Evolutionary conservation across 2,888 invertebrate species (phyloP).

Genomic region (Torymus aiolomorphi): DNA sequence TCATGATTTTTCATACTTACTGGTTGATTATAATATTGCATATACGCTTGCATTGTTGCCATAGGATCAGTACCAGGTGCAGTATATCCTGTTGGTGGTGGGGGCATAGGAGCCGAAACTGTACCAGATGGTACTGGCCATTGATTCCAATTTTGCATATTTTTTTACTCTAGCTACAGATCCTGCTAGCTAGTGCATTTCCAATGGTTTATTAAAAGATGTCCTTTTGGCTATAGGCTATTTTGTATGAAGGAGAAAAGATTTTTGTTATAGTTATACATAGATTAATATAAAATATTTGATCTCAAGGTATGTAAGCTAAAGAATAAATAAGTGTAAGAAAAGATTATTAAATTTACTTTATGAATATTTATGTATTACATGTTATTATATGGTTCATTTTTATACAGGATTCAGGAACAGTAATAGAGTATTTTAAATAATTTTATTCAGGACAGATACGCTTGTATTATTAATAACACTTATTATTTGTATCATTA

Average conservation of each 20-base stretch:
- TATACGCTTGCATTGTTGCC: conserved; percentile 73
- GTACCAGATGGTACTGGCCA: conserved; percentile 73
- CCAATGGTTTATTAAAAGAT: conserved; percentile 68
- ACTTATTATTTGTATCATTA: too few relatives aligned
- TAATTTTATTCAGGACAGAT: too few relatives aligned
- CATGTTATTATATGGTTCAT: too few relatives aligned
- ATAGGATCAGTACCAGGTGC: conserved; percentile 72
- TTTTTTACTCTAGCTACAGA: conserved; percentile 60
- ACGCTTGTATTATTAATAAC: too few relatives aligned
- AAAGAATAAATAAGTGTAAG: conserved; percentile 27
- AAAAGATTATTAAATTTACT: conserved; percentile 11
- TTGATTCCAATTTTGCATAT: conserved; percentile 75
- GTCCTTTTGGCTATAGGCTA: conserved; percentile 66
- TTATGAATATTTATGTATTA: neutral
- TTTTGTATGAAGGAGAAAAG: conserved; percentile 52
- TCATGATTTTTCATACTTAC: conserved; percentile 67
- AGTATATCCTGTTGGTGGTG: conserved; percentile 71
- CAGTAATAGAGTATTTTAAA: too few relatives aligned
- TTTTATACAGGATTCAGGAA: too few relatives aligned
- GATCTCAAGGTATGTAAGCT: conserved; percentile 28
- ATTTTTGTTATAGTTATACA: conserved; percentile 51
- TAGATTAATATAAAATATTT: conserved; percentile 7
- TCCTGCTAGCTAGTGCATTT: conserved; percentile 67
- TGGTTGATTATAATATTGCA: conserved; percentile 75
- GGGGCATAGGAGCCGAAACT: conserved; percentile 70